A percentile compares a stretch with the other conserved stretches of the same genome.
Evolutionary conservation across 2,113 vertebrate species (phyloP).

Genomic region (Nettapus auritus): DNA sequence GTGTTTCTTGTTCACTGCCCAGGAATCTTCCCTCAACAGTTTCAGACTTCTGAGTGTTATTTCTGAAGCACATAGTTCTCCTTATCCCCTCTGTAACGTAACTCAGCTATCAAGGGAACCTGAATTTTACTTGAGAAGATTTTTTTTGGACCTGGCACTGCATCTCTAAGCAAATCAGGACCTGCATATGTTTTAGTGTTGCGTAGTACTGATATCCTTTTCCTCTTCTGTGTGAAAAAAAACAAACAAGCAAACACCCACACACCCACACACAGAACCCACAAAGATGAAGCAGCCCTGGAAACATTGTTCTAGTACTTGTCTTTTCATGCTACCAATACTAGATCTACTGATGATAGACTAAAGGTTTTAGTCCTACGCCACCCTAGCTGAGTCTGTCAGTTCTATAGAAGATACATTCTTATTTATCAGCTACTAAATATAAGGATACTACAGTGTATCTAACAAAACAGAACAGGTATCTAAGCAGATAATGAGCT

Average conservation of each 20-base stretch:
- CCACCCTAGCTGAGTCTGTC: neutral
- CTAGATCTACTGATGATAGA: neutral
- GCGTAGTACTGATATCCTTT: neutral
- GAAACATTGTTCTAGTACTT: neutral
- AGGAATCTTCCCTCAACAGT: neutral
- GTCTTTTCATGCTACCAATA: neutral
- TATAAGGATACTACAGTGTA: neutral
- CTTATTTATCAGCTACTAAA: neutral
- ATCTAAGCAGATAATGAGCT: neutral
- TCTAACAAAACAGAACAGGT: neutral
- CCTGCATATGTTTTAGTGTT: neutral
- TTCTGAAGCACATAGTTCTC: neutral
- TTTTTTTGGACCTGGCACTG: neutral
- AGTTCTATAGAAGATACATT: neutral
- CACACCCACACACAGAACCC: too few relatives aligned
- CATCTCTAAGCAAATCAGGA: neutral
- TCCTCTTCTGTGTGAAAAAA: neutral
- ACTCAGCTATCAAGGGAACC: neutral
- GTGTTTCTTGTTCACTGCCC: neutral
- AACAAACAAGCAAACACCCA: neutral
- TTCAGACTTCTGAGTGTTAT: neutral
- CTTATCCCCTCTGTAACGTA: neutral
- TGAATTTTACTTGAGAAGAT: neutral
- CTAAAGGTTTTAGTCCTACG: neutral
- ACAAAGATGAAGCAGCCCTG: neutral